Conservation (phyloP, 2,888 invertebrate genomes). For the Merodon equestris region DNA sequence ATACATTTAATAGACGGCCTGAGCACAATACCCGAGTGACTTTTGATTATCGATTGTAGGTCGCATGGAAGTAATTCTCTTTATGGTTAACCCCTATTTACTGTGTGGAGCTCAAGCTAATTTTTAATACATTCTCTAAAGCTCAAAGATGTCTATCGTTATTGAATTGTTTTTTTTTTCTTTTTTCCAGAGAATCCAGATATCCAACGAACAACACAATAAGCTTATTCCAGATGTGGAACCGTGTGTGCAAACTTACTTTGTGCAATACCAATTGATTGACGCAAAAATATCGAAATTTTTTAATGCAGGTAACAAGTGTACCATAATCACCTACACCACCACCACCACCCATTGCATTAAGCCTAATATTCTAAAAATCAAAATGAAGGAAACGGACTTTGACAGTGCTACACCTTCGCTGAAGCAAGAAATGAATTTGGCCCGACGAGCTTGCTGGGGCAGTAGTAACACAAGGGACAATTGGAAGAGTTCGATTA, state of each 20-base stretch:
- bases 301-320: neutral
- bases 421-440: constrained; percentile 84
- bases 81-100: too few relatives aligned
- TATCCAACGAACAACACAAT: constrained; percentile 25
- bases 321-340: too few relatives aligned
- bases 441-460: constrained; percentile 86
- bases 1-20: too few relatives aligned
- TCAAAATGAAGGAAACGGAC: constrained; percentile 70
- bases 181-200: constrained; percentile 18
- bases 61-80: too few relatives aligned
- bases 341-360: constrained; percentile 11
- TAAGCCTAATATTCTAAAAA: constrained; percentile 32
- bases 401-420: constrained; percentile 77
- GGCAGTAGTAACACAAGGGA: constrained; percentile 69
- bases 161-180: neutral
- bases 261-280: constrained; percentile 47
- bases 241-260: constrained; percentile 25
- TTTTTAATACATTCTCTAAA: too few relatives aligned
- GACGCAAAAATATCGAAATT: constrained; percentile 21
- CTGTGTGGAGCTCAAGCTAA: too few relatives aligned
- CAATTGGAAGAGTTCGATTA: constrained; percentile 21
- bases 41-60: too few relatives aligned
- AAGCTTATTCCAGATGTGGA: constrained; percentile 34
- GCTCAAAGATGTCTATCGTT: neutral
- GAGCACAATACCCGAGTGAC: too few relatives aligned